Percentiles rank a stretch among this genome's conserved stretches.
These are phyloP conservation scores for Coelinius sp. DNA, from an alignment of 2,888 invertebrate species.

Conservation along the genomic window DNA sequence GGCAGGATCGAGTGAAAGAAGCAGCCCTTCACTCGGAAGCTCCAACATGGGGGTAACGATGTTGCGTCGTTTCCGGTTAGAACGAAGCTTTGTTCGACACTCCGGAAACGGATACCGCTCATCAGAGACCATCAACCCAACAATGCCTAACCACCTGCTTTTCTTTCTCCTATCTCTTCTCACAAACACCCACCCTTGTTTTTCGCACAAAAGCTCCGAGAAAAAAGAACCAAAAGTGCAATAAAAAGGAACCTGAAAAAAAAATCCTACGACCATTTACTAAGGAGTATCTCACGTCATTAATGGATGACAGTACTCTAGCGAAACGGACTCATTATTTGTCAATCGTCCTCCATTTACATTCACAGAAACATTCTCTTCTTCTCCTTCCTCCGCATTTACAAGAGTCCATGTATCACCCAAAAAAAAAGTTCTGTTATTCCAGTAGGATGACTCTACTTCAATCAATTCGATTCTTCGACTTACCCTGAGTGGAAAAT, in stretches of 20 bases:
- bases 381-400: not conserved
- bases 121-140: conserved; percentile 63
- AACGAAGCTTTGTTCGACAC: conserved; percentile 65
- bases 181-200: conserved; percentile 20
- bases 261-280: not conserved
- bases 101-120: conserved; percentile 68
- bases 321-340: conserved; percentile 19
- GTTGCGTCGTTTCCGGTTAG: conserved; percentile 64
- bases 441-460: no score
- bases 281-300: conserved; percentile 10
- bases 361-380: not conserved
- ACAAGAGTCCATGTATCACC: not conserved
- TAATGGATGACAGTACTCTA: conserved; percentile 10
- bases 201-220: conserved; percentile 21
- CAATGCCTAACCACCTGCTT: conserved; percentile 42
- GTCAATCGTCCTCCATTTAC: not conserved
- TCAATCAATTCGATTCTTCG: no score
- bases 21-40: conserved; percentile 43
- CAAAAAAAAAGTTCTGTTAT: no score
- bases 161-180: conserved; percentile 21
- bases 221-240: not conserved
- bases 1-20: conserved; percentile 15
- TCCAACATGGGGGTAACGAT: conserved; percentile 62
- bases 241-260: not conserved
- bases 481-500: no score